Evolutionary conservation across 2,888 invertebrate genomes (phyloP).

Genomic region (Melanargia galathea): DNA sequence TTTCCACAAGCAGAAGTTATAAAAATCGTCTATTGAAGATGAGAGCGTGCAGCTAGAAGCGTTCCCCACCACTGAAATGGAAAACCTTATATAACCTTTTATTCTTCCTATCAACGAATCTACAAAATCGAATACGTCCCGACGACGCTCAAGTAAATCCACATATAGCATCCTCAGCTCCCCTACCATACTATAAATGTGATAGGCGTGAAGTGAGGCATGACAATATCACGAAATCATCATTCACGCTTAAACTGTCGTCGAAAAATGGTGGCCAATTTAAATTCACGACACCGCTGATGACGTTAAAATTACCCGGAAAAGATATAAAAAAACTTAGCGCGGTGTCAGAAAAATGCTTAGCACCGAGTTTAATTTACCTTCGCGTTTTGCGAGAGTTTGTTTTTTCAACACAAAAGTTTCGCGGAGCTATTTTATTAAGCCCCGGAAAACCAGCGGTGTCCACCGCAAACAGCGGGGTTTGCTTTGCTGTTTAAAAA

Average conservation of each 20-base stretch:
- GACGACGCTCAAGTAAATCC: no score
- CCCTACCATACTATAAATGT: no score
- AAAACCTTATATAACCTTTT: no score
- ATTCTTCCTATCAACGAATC: no score
- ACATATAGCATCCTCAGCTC: no score
- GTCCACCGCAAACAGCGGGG: conserved; percentile 28
- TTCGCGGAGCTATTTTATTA: conserved; percentile 26
- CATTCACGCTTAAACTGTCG: neutral
- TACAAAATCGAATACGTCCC: no score
- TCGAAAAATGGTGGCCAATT: neutral
- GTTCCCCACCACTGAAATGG: no score
- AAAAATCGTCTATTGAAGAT: no score
- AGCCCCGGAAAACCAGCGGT: conserved; percentile 16
- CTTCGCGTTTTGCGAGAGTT: conserved; percentile 31
- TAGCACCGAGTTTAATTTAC: conserved; percentile 41
- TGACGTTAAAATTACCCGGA: conserved; percentile 35
- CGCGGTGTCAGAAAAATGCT: conserved; percentile 37
- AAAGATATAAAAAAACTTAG: conserved; percentile 32
- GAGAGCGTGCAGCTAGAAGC: no score
- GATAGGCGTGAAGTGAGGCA: no score
- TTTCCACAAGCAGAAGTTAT: no score
- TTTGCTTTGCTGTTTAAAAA: conserved; percentile 18
- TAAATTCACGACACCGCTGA: neutral
- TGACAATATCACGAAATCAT: no score
- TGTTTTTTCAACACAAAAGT: conserved; percentile 29